Conservation (phyloP, 2,113 vertebrate genomes). For the Onychostruthus taczanowskii region DNA sequence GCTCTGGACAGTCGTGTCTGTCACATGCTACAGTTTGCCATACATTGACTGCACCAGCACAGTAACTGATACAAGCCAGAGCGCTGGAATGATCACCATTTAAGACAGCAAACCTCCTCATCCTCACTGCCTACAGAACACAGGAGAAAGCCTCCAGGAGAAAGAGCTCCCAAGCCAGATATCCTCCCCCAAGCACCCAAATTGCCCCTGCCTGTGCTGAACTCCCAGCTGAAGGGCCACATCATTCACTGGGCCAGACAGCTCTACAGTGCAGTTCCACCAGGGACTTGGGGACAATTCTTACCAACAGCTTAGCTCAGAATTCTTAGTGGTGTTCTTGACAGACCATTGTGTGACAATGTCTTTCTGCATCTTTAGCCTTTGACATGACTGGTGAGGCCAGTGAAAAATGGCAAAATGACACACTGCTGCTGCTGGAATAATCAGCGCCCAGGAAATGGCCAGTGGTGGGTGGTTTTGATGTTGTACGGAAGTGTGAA, state of each 20-base stretch:
- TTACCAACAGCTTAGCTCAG: neutral
- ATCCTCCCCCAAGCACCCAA: no score
- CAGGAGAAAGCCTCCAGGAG: neutral
- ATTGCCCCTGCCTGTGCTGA: rapidly evolving
- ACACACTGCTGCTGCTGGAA: neutral
- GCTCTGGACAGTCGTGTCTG: neutral
- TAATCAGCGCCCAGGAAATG: rapidly evolving
- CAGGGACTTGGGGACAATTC: neutral
- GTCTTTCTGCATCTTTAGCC: neutral
- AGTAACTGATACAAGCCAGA: neutral
- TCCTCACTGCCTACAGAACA: neutral
- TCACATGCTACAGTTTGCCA: neutral
- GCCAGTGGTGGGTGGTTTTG: neutral
- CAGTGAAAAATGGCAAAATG: neutral
- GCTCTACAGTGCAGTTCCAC: neutral
- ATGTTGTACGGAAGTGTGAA: neutral
- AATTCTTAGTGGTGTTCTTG: neutral
- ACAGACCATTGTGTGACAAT: neutral
- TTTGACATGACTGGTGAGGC: neutral
- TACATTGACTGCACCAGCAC: rapidly evolving
- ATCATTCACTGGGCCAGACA: neutral
- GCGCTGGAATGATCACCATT: neutral
- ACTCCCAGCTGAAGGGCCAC: neutral
- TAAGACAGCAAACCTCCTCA: neutral
- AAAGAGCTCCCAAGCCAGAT: neutral